Evolutionary conservation across 2,113 vertebrate species (phyloP), one percentile per base, ranked within the genome.

Genomic region (Phaetusa simplex): DNA sequence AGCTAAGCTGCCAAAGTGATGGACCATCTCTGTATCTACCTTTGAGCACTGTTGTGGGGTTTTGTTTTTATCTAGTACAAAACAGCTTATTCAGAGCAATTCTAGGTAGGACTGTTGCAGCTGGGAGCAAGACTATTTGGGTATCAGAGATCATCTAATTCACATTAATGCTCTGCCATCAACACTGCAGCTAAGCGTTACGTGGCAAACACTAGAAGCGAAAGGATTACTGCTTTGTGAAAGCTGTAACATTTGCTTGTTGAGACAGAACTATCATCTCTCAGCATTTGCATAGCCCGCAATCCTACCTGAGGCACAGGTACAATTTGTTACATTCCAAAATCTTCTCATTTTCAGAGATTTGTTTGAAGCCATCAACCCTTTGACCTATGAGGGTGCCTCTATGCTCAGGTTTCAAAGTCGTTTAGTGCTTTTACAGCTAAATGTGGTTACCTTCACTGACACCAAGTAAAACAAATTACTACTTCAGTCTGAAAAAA

Each of bases 11-110:
- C 70, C 40, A 4, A 29, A 49, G 23, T 4, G 4, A 56, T 6
- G 34, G 45, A 29, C 1, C 26, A 38, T 3, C 15, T 19, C 32
- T 26, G 64, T 2, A 27, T 1, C 76, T 1, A 12, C 32, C 59
- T 20, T 18, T 7, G 29, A 91, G 58, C 47, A 11, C 26, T 4
- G 6, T 0, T 34, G 30, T 3, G 36, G 34, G 6, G 6, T 4
- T 81, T n/a, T 55, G 30, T 5, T 61, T 69, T 62, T 4, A 45
- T 13, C 42, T 6, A 23, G 5, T 7, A 22, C 52, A 22, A 66
- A 90, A 27, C 13, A 38, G 50, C 14, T 74, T 22, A 4, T 15
- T 50, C 42, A 22, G 12, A 79, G 47, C 43, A 40, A 17, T 14
- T 15, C 47, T 1, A 52, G 80, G 56, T 52, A 92, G 56, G 22